Evolutionary conservation across 2,888 invertebrate species (phyloP).

Genomic region (Drosophila paracracens): DNA sequence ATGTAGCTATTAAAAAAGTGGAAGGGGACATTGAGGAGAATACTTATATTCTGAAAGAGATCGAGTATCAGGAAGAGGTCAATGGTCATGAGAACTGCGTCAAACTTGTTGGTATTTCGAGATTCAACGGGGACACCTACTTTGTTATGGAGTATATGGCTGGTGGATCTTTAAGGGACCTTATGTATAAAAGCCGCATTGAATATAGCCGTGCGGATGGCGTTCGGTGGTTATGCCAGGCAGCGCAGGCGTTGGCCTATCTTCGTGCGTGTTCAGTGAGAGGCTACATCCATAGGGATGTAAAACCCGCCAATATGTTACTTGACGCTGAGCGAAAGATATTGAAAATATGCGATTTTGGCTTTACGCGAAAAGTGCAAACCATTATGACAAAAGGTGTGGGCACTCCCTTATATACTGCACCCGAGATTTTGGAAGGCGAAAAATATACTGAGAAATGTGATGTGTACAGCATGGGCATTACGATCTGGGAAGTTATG

Average conservation of each 20-base stretch:
- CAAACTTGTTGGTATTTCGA: not conserved
- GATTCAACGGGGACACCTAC: fast-evolving
- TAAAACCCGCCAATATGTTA: slow-evolving; percentile 29
- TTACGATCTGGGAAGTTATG: slow-evolving; percentile 26
- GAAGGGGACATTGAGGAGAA: fast-evolving
- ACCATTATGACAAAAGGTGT: not conserved
- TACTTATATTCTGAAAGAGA: not conserved
- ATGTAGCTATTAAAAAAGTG: not conserved
- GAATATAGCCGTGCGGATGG: not conserved
- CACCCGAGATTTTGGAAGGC: slow-evolving; percentile 9
- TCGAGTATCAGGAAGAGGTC: not conserved
- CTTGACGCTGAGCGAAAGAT: not conserved
- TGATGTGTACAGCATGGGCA: slow-evolving; percentile 40
- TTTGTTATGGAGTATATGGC: not conserved
- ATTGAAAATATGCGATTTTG: slow-evolving; percentile 25
- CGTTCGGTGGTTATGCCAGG: not conserved
- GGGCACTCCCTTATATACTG: slow-evolving; percentile 23
- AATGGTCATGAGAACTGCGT: not conserved
- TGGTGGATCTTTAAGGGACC: not conserved
- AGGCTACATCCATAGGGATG: slow-evolving; percentile 29
- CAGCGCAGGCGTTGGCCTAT: not conserved
- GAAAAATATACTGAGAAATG: slow-evolving; percentile 9
- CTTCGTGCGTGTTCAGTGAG: not conserved
- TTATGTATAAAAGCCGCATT: not conserved
- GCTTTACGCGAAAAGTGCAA: slow-evolving; percentile 3